phyloP scores from a whole-genome alignment of 2,113 vertebrate genomes.

The Tringa solitaria region DNA sequence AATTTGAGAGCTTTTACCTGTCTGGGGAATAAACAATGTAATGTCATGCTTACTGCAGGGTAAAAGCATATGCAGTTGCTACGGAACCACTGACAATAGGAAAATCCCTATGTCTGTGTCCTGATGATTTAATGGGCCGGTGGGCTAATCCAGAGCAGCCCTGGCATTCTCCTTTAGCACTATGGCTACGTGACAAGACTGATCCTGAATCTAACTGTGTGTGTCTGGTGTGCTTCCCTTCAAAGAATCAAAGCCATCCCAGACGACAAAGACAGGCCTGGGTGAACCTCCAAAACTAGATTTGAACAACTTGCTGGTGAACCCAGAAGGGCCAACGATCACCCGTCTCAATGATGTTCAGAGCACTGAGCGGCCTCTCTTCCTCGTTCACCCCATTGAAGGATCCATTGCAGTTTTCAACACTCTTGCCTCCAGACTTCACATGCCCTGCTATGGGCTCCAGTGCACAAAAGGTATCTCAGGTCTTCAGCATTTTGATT shows the following conservation, averaged over 20 bases:
- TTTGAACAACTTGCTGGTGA: conserved; percentile 82
- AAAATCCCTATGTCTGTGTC: neutral
- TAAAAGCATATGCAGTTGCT: neutral
- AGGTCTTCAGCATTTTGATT: neutral
- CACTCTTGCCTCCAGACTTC: conserved; percentile 83
- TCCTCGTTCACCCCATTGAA: conserved; percentile 94
- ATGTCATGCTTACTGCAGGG: neutral
- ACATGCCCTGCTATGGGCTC: conserved; percentile 88
- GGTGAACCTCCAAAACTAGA: conserved; percentile 71
- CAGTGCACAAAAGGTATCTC: conserved; percentile 92
- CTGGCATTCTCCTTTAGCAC: neutral
- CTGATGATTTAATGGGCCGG: neutral
- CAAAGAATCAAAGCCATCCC: conserved; percentile 60
- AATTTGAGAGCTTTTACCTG: neutral
- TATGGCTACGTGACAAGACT: neutral
- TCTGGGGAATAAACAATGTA: neutral
- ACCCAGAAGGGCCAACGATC: conserved; percentile 84
- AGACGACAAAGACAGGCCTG: neutral
- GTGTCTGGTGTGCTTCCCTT: neutral
- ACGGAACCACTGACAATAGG: neutral
- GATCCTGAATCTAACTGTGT: neutral
- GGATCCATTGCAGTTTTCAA: conserved; percentile 85
- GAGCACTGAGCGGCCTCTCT: conserved; percentile 85
- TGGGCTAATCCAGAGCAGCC: neutral
- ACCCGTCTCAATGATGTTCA: conserved; percentile 82